phyloP scores from a whole-genome alignment of 2,113 vertebrate genomes.

The Pangasianodon hypophthalmus region DNA sequence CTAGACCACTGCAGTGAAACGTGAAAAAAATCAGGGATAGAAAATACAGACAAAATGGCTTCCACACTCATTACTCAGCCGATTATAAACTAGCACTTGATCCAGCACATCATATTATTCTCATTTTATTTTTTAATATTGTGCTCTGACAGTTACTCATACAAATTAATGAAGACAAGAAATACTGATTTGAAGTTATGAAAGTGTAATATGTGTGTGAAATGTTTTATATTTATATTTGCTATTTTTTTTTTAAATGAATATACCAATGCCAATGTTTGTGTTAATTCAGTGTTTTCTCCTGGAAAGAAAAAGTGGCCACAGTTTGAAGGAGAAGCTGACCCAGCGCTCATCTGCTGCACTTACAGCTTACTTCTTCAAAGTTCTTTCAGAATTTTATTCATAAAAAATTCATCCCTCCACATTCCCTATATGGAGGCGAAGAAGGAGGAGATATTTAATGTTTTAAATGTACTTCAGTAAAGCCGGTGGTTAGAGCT shows the following conservation, averaged over 20 bases:
- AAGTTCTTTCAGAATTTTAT: background rate
- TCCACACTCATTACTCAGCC: background rate
- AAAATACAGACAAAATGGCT: background rate
- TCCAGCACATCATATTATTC: background rate
- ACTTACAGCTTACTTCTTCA: background rate
- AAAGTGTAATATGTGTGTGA: background rate
- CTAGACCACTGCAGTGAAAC: too few relatives aligned
- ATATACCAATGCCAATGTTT: background rate
- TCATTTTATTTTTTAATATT: background rate
- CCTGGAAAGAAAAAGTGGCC: background rate
- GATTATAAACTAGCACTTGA: background rate
- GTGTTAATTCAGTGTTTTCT: background rate
- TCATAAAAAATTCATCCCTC: background rate
- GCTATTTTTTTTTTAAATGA: background rate
- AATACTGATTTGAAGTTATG: background rate
- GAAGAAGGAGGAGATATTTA: too few relatives aligned
- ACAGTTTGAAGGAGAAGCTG: background rate
- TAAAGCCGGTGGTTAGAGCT: background rate
- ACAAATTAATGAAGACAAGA: background rate
- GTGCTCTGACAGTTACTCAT: too few relatives aligned
- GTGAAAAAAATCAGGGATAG: background rate
- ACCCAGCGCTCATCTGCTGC: background rate
- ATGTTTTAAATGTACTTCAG: background rate
- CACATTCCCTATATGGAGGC: background rate
- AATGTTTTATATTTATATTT: background rate